A percentile compares a stretch with the other conserved stretches of the same genome.
These are phyloP conservation scores for Dione juno DNA, from an alignment of 2,888 invertebrate species.

Conservation along the genomic window DNA sequence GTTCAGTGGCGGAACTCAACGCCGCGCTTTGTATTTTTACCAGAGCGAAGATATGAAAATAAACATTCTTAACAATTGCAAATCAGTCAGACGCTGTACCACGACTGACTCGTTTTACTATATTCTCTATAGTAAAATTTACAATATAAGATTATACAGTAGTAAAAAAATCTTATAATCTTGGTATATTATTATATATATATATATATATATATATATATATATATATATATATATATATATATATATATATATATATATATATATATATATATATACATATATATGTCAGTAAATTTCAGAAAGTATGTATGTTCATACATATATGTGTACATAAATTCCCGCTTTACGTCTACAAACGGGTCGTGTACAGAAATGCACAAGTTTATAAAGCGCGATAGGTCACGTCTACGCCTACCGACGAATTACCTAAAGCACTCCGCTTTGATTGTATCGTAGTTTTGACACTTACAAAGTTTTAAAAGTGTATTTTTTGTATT, in stretches of 20 bases:
- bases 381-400: slow-evolving; percentile 70
- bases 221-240: too few species aligned
- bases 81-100: too few species aligned
- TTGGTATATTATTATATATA: too few species aligned
- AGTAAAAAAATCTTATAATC: too few species aligned
- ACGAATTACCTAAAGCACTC: slow-evolving; percentile 53
- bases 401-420: slow-evolving; percentile 66
- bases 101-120: too few species aligned
- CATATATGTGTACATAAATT: neutral
- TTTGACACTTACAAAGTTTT: slow-evolving; percentile 29
- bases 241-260: too few species aligned
- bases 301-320: neutral
- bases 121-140: too few species aligned
- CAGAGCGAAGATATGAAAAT: neutral
- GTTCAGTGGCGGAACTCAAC: neutral
- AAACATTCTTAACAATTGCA: too few species aligned
- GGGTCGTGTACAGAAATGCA: slow-evolving; percentile 56
- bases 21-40: neutral
- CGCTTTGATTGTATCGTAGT: slow-evolving; percentile 35
- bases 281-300: neutral
- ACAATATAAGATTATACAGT: too few species aligned
- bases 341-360: slow-evolving; percentile 38
- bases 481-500: neutral
- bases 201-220: too few species aligned
- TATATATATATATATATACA: too few species aligned